These are phyloP conservation scores for Meloidogyne chitwoodi DNA, from an alignment of 1,140 invertebrate species.

Conservation along the genomic window DNA sequence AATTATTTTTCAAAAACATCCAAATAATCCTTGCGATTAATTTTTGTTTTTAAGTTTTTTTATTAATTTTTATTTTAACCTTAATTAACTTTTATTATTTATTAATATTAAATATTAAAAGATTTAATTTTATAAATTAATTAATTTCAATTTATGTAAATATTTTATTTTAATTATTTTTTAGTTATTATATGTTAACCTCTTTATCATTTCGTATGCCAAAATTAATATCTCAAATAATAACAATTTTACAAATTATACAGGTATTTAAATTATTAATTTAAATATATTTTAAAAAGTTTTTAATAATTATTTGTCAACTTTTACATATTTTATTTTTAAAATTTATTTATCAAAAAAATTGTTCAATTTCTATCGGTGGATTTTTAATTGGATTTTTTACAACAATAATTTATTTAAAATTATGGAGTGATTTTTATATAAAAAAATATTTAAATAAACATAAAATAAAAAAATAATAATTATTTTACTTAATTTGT, in stretches of 20 bases:
- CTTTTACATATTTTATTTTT: background rate
- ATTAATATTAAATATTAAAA: too few species aligned
- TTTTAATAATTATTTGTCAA: slow-evolving; percentile 10
- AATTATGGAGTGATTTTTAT: slow-evolving; percentile 2
- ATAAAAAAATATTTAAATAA: background rate
- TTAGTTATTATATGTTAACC: slow-evolving; percentile 64
- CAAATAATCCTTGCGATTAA: too few species aligned
- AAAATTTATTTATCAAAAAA: background rate
- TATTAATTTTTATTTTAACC: too few species aligned
- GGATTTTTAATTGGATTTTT: background rate
- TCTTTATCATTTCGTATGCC: slow-evolving; percentile 62
- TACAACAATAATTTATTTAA: background rate
- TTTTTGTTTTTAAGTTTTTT: too few species aligned
- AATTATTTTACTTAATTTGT: too few species aligned
- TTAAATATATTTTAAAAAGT: background rate
- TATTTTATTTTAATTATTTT: too few species aligned
- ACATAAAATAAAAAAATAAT: background rate
- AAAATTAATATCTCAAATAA: slow-evolving; percentile 62
- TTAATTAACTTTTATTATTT: too few species aligned
- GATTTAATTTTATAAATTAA: too few species aligned
- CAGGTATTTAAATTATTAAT: background rate
- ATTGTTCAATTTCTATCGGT: background rate
- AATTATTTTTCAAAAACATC: too few species aligned
- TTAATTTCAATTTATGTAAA: too few species aligned
- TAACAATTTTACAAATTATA: slow-evolving; percentile 64